Conservation (phyloP, 1,140 invertebrate genomes). For the Ditylenchus dipsaci region DNA sequence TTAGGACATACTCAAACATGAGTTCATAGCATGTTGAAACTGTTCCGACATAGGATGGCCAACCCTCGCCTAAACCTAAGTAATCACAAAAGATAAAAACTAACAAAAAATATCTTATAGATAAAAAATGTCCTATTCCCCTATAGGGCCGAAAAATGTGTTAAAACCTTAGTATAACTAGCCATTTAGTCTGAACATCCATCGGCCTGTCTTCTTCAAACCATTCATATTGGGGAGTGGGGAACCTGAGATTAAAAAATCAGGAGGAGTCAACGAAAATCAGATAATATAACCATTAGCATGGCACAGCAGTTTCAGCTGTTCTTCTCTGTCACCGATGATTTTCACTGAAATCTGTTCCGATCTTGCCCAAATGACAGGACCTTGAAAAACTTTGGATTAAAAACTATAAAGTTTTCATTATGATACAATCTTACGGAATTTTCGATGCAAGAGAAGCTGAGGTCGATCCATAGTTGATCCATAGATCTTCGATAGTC, state of each 20-base stretch:
- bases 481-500: constrained; percentile 40
- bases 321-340: constrained; percentile 17
- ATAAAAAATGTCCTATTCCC: too few relatives aligned
- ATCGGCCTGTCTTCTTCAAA: constrained; percentile 40
- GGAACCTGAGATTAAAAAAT: constrained; percentile 30
- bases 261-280: neutral
- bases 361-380: constrained; percentile 46
- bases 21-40: too few relatives aligned
- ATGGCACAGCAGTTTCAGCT: constrained; percentile 50
- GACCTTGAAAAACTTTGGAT: constrained; percentile 21
- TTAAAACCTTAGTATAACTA: neutral
- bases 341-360: constrained; percentile 46
- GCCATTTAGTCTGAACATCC: constrained; percentile 16
- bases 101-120: too few relatives aligned
- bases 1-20: too few relatives aligned
- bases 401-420: neutral
- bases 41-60: too few relatives aligned
- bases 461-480: constrained; percentile 47
- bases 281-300: constrained; percentile 23
- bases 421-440: constrained; percentile 36
- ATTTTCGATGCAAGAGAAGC: constrained; percentile 49
- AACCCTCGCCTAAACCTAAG: too few relatives aligned
- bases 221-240: constrained; percentile 49
- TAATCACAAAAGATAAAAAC: too few relatives aligned
- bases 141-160: neutral